These are phyloP conservation scores for Neosilurus hyrtlii DNA, from an alignment of 2,797 vertebrate genomes.

Conservation along the genomic window DNA sequence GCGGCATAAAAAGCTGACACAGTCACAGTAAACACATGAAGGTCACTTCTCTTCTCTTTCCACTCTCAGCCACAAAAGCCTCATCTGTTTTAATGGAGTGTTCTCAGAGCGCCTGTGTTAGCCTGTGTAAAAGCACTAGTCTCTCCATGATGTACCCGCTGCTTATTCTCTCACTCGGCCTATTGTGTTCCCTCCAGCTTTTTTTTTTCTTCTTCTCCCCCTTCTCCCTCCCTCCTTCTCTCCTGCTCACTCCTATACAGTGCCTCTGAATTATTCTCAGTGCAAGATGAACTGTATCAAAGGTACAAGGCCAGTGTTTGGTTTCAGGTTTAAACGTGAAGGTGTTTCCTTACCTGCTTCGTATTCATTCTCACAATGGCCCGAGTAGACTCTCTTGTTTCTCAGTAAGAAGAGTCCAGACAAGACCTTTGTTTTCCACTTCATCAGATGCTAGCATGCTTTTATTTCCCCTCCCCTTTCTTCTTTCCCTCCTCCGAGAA, in stretches of 20 bases:
- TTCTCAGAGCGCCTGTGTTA: slow-evolving; percentile 44
- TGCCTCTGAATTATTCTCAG: slow-evolving; percentile 52
- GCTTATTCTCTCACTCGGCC: slow-evolving; percentile 50
- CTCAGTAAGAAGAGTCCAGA: slow-evolving; percentile 56
- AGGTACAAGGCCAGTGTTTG: slow-evolving; percentile 45
- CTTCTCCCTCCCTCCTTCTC: slow-evolving; percentile 16
- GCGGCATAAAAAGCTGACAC: slow-evolving; percentile 54
- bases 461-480: slow-evolving; percentile 29
- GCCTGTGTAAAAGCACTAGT: slow-evolving; percentile 45
- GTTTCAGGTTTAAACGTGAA: slow-evolving; percentile 56
- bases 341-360: slow-evolving; percentile 60
- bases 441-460: slow-evolving; percentile 53
- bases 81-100: slow-evolving; percentile 56
- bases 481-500: slow-evolving; percentile 42
- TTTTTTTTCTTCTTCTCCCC: neutral
- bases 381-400: slow-evolving; percentile 57
- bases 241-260: slow-evolving; percentile 25
- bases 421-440: slow-evolving; percentile 58
- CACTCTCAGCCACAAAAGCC: slow-evolving; percentile 54
- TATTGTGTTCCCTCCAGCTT: slow-evolving; percentile 45
- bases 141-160: slow-evolving; percentile 44
- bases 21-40: slow-evolving; percentile 55
- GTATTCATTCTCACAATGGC: slow-evolving; percentile 55
- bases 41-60: slow-evolving; percentile 56
- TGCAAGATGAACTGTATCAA: slow-evolving; percentile 53